Base-by-base conservation (phyloP, 2,888 invertebrate genomes). In the Nemapogon koenigi region DNA sequence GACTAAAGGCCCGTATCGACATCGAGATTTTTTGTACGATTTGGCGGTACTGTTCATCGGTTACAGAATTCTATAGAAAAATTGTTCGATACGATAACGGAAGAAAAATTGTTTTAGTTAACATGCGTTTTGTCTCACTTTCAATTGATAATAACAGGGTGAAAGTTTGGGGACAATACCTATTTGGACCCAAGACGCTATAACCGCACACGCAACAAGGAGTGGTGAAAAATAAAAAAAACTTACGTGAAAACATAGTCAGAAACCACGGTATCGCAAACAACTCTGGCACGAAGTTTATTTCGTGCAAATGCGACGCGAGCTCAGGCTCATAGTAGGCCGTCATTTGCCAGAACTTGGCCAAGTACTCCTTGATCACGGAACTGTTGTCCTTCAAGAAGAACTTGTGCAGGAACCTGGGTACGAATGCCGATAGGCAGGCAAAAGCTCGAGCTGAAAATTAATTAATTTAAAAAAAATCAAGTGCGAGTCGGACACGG, bases 221-320 rank as follows among this genome's bases (percentile, higher is more conserved):
- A n/a, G n/a, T n/a, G n/a, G n/a, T n/a, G n/a, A n/a, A n/a, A n/a
- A n/a, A n/a, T 22, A 37, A 29, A 38, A 43, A 43, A 37, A 27
- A 85, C 90, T 88, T 75, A 97, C 96, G 97, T 41, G 97, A 96
- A 76, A 96, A 98, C 93, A 98, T 96, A 4, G 97, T 98, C 22
- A 98, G 81, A 64, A 97, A 98, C 98, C 98, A 99, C 0, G 98
- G 97, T 63, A 99, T 98, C 14, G 98, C 96, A 70, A 97, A 99
- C 11, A 98, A 81, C 68, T 99, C 97, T 0, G 99, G 97, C 49
- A 91, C 94, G 62, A 99, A 99, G 56, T 89, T 93, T 49, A 98
- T 97, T 11, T 89, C 88, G 52, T 90, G 86, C 33, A 99, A 79
- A 68, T 98, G 98, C 58, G 91, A 91, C 2, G 94, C 92, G 41